Conservation (phyloP, 23 tunicate genomes). For the Ascidia mentula region DNA sequence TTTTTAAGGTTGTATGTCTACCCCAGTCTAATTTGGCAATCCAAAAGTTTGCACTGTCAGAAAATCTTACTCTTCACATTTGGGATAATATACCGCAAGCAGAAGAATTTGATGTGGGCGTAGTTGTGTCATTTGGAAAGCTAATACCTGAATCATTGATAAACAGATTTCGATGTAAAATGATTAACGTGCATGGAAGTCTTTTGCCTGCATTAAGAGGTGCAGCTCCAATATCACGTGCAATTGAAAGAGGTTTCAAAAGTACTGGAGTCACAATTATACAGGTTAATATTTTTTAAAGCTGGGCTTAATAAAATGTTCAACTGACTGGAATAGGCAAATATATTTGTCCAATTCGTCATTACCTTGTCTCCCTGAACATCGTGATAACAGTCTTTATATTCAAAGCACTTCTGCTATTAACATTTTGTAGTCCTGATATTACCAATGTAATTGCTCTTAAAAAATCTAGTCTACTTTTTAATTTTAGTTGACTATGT, state of each 20-base stretch:
- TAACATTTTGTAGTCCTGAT: no score
- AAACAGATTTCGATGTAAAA: slow-evolving; percentile 40
- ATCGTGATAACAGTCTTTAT: no score
- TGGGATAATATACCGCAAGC: slow-evolving; percentile 38
- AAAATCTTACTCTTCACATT: slow-evolving; percentile 26
- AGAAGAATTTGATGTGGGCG: slow-evolving; percentile 51
- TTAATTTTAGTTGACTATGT: no score
- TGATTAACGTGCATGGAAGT: slow-evolving; percentile 86
- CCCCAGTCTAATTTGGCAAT: slow-evolving; percentile 39
- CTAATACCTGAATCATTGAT: slow-evolving; percentile 47
- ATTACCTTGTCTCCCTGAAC: no score
- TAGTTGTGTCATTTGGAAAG: slow-evolving; percentile 82
- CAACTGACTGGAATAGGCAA: no score
- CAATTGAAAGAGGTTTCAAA: slow-evolving; percentile 49
- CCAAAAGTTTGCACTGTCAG: slow-evolving; percentile 24
- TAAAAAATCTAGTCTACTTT: no score
- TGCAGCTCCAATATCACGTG: slow-evolving; percentile 73
- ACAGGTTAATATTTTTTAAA: slow-evolving; percentile 43
- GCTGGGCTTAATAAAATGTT: no score
- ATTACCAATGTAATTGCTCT: no score
- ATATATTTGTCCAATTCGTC: no score
- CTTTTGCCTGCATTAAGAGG: slow-evolving; percentile 66
- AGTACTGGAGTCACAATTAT: slow-evolving; percentile 61
- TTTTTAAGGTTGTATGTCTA: slow-evolving; percentile 48
- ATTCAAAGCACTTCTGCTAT: no score